phyloP scores from a whole-genome alignment of 2,888 invertebrate genomes.

The Stenchaetothrips biformis region DNA sequence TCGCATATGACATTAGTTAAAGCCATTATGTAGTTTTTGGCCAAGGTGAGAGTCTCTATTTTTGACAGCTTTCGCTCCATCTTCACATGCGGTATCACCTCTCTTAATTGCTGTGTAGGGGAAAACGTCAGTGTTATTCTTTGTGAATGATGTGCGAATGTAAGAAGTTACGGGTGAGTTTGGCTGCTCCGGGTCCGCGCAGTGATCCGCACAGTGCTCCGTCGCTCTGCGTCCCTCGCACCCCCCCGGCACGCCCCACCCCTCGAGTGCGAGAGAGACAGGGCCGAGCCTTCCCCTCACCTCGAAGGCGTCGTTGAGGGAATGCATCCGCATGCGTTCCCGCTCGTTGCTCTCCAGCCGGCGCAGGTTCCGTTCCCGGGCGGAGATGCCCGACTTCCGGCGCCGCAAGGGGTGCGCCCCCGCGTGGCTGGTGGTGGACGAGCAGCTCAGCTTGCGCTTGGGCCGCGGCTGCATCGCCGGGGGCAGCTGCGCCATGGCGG shows the following conservation, averaged over 20 bases:
- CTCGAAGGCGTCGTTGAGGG: slow-evolving; percentile 86
- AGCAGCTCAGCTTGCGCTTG: slow-evolving; percentile 26
- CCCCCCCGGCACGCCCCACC: background rate
- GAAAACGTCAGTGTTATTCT: too few species aligned
- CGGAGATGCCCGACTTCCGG: slow-evolving; percentile 70
- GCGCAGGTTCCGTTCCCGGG: slow-evolving; percentile 77
- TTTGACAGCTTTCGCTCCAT: slow-evolving; percentile 79
- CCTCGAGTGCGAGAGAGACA: background rate
- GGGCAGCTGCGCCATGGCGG: slow-evolving; percentile 31
- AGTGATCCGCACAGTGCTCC: background rate
- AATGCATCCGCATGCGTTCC: slow-evolving; percentile 89
- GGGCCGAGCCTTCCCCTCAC: slow-evolving; percentile 47
- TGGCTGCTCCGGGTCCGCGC: background rate
- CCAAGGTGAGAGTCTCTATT: slow-evolving; percentile 81
- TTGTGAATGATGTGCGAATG: too few species aligned
- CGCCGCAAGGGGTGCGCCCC: slow-evolving; percentile 46
- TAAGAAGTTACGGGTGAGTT: slow-evolving; percentile 31
- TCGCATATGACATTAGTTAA: slow-evolving; percentile 80
- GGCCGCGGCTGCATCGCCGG: slow-evolving; percentile 32
- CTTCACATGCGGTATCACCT: slow-evolving; percentile 81
- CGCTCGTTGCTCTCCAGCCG: slow-evolving; percentile 86
- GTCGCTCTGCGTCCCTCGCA: background rate
- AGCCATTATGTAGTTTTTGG: slow-evolving; percentile 86
- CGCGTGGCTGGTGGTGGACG: slow-evolving; percentile 29
- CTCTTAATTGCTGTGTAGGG: slow-evolving; percentile 61